These are phyloP conservation scores for Orgyia antiqua DNA, from an alignment of 2,888 invertebrate genomes.

Conservation along the genomic window DNA sequence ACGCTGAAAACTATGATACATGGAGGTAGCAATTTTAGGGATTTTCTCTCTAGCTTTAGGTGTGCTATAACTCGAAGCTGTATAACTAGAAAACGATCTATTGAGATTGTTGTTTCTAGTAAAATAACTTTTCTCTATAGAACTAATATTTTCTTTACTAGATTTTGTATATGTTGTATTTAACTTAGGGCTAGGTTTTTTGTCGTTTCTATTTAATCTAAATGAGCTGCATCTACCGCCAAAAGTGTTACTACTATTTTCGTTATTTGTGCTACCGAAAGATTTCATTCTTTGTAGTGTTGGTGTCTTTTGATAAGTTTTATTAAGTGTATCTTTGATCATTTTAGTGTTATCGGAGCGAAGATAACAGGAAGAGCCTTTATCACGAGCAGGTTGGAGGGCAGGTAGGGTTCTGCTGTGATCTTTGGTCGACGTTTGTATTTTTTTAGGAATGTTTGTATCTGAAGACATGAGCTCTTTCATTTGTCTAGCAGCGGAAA, in stretches of 20 bases:
- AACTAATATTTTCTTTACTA: constrained; percentile 68
- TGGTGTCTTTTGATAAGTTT: constrained; percentile 74
- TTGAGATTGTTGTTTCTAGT: constrained; percentile 61
- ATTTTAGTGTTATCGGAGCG: constrained; percentile 61
- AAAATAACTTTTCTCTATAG: constrained; percentile 54
- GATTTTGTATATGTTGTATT: constrained; percentile 70
- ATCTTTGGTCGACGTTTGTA: constrained; percentile 60
- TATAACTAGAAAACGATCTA: constrained; percentile 67
- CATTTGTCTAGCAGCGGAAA: constrained; percentile 88
- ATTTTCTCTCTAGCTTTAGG: constrained; percentile 71
- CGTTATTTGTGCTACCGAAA: constrained; percentile 63
- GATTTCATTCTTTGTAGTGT: constrained; percentile 73
- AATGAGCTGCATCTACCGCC: constrained; percentile 69
- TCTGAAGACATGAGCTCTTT: constrained; percentile 87
- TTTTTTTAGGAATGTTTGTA: constrained; percentile 70
- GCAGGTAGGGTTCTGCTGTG: constrained; percentile 62
- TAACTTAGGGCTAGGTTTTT: constrained; percentile 64
- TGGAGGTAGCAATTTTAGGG: constrained; percentile 67
- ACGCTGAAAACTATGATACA: constrained; percentile 71
- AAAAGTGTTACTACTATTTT: constrained; percentile 49
- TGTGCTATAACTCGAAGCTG: constrained; percentile 61
- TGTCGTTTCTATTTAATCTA: constrained; percentile 63
- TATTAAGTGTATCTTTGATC: constrained; percentile 70
- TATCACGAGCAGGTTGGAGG: constrained; percentile 59
- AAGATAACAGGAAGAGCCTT: constrained; percentile 44